Evolutionary conservation across 2,888 invertebrate species (phyloP).

Genomic region (Diarsia rubi): DNA sequence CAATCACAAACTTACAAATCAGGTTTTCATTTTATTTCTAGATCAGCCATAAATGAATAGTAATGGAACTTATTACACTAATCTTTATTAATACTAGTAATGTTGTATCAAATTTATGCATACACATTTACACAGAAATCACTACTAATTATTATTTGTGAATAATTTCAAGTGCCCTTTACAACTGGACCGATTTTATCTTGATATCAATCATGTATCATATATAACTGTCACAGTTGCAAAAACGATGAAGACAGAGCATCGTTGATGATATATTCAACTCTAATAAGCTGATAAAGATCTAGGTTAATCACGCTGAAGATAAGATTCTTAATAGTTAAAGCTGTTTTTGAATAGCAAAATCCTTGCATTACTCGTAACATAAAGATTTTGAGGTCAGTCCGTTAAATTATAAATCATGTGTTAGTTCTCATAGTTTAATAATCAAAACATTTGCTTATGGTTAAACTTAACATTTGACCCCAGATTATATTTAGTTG

Average conservation of each 20-base stretch:
- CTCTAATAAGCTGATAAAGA: conserved; percentile 24
- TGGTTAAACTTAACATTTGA: background rate
- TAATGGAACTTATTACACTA: conserved; percentile 34
- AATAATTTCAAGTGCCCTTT: conserved; percentile 59
- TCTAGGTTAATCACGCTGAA: conserved; percentile 31
- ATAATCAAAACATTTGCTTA: background rate
- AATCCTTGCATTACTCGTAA: background rate
- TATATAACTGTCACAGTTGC: conserved; percentile 18
- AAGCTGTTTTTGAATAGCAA: background rate
- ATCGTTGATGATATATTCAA: conserved; percentile 2
- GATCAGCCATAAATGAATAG: conserved; percentile 28
- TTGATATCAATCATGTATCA: conserved; percentile 35
- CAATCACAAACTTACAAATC: conserved; percentile 7
- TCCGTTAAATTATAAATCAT: background rate
- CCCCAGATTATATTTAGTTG: background rate
- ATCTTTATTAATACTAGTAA: conserved; percentile 46
- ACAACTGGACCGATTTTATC: conserved; percentile 6
- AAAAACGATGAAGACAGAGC: conserved; percentile 16
- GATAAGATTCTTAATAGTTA: conserved; percentile 20
- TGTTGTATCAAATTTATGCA: conserved; percentile 40
- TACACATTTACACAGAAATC: conserved; percentile 46
- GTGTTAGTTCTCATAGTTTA: background rate
- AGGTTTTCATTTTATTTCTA: conserved; percentile 23
- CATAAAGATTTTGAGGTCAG: background rate
- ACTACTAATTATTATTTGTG: conserved; percentile 24